These are phyloP conservation scores for Copidosoma floridanum DNA, from an alignment of 1,140 invertebrate genomes.

Conservation along the genomic window DNA sequence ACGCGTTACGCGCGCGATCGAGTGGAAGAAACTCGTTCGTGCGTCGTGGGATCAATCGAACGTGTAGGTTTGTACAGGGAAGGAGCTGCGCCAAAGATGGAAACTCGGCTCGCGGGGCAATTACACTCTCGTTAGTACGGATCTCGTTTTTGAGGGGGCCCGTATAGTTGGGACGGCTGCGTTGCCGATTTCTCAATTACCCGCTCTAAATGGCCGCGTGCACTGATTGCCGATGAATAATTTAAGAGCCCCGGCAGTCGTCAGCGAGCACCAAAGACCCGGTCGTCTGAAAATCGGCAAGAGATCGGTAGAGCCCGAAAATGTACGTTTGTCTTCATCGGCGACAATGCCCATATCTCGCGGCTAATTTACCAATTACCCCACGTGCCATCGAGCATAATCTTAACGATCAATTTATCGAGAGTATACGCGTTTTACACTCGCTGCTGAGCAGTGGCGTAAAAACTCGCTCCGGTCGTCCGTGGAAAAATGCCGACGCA, in stretches of 20 bases:
- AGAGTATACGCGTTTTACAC: not conserved
- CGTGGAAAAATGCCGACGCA: not conserved
- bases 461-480: not conserved
- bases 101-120: slow-evolving; percentile 16
- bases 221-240: slow-evolving; percentile 18
- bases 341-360: too few species aligned
- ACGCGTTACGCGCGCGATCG: too few species aligned
- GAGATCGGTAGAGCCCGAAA: too few species aligned
- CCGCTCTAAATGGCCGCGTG: too few species aligned
- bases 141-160: slow-evolving; percentile 4
- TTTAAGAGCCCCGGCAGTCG: slow-evolving; percentile 4
- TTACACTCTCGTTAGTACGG: slow-evolving; percentile 23
- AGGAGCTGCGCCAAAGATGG: slow-evolving; percentile 15
- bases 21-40: slow-evolving; percentile 12
- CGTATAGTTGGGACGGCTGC: too few species aligned
- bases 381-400: not conserved
- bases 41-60: slow-evolving; percentile 18
- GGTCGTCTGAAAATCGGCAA: too few species aligned
- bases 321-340: too few species aligned
- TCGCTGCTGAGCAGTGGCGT: not conserved
- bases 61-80: slow-evolving; percentile 1
- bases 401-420: not conserved
- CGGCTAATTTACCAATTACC: too few species aligned
- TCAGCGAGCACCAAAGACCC: not conserved
- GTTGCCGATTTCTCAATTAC: slow-evolving; percentile 21